Percentiles rank a stretch among this genome's conserved stretches.
Evolutionary conservation across 2,888 invertebrate species (phyloP).

Genomic region (Seira musarum): DNA sequence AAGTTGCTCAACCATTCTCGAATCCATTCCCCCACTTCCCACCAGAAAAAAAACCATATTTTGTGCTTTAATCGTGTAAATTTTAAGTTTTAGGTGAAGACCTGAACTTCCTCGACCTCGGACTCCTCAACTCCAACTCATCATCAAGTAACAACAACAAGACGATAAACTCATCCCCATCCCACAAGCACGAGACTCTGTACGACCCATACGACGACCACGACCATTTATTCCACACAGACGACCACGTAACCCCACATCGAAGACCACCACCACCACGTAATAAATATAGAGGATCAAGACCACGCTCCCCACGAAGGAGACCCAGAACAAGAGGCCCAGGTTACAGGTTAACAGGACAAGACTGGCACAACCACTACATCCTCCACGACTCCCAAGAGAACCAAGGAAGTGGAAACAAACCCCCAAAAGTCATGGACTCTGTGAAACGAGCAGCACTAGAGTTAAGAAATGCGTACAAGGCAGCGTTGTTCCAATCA

Average conservation of each 20-base stretch:
- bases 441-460: background rate
- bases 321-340: too few species aligned
- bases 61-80: too few species aligned
- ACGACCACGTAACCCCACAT: too few species aligned
- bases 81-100: conserved; percentile 16
- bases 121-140: background rate
- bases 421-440: background rate
- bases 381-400: too few species aligned
- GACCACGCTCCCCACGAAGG: too few species aligned
- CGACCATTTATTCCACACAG: background rate
- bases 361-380: too few species aligned
- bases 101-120: conserved; percentile 14
- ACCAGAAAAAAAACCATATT: too few species aligned
- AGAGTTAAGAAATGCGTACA: conserved; percentile 1
- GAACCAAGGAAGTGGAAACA: conserved; percentile 6
- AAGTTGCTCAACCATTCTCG: too few species aligned
- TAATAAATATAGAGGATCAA: background rate
- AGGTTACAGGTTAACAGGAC: too few species aligned
- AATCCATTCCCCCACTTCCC: too few species aligned
- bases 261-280: background rate
- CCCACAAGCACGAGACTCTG: background rate
- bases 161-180: background rate
- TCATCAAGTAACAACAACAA: background rate
- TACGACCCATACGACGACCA: background rate
- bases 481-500: conserved; percentile 21